Evolutionary conservation across 37 sponge, comb jelly and placozoan genomes (phyloP).

Genomic region (Spongilla lacustris): DNA sequence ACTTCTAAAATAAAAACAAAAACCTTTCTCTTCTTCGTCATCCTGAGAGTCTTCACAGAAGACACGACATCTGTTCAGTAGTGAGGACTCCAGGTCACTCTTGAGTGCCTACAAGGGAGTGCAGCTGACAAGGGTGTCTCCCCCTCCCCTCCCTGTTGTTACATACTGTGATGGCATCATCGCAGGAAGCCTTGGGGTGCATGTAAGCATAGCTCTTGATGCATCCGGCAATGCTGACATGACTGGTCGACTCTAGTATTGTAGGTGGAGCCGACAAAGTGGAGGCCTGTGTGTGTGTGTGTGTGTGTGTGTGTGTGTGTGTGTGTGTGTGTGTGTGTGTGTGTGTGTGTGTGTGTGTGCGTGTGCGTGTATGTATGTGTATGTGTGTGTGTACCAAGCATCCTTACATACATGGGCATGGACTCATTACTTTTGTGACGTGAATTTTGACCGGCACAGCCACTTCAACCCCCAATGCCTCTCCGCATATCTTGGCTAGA

Average conservation of each 20-base stretch:
- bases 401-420: neutral
- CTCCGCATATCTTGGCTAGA: neutral
- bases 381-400: neutral
- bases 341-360: neutral
- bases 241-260: neutral
- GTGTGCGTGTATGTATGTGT: neutral
- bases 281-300: conserved; percentile 7
- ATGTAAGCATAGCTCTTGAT: neutral
- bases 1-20: neutral
- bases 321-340: conserved; percentile 6
- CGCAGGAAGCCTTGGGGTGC: neutral
- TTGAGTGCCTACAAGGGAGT: neutral
- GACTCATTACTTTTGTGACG: neutral
- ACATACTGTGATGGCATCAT: neutral
- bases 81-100: neutral
- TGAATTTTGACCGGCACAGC: neutral
- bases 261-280: neutral
- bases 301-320: conserved; percentile 36
- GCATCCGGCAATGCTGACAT: neutral
- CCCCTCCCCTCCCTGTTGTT: neutral
- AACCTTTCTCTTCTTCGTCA: neutral
- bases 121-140: neutral
- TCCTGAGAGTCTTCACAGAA: neutral
- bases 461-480: neutral
- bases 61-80: neutral